Evolutionary conservation across 2,888 invertebrate species (phyloP), one percentile per base, ranked within the genome.

Genomic region (Tribolium freemani): DNA sequence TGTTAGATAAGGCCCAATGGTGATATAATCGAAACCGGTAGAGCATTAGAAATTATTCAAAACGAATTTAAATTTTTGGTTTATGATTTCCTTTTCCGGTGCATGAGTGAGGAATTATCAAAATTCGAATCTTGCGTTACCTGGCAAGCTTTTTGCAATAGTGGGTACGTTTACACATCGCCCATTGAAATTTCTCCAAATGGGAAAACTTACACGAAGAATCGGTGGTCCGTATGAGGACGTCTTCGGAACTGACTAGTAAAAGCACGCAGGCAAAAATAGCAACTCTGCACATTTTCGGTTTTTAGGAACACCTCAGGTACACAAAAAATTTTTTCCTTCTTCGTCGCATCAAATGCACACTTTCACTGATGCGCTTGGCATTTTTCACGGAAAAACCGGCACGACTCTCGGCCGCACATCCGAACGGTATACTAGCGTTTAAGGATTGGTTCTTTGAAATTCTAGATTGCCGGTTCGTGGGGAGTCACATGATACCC

Each of bases 401-500:
- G 67, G 56, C 46, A 45, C 67, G 26, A 48, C 45, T 6, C 46
- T 26, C 48, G 57, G 67, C 30, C 56, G 57, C 57, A 57, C 64
- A 51, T 64, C 67, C 57, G 67, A 30, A 57, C 66, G 13, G 20
- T 46, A 5, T 30, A 46, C 50, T 57, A 46, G 56, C 56, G 26
- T 31, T 26, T 56, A 48, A 57, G 57, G 57, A 67, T 57, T 57
- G 67, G 50, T 69, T 69, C 69, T 69, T 69, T 69, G 69, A 69
- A 67, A 60, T 60, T 69, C 44, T 58, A 58, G 69, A 69, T 60
- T 67, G 69, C 60, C 58, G 60, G 69, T 38, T 51, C 20, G 51
- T 60, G 58, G 67, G 56, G 48, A 60, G 69, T 69, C 69, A 69
- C 69, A 69, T 69, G 69, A 69, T 69, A 69, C 69, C 51, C 64